phyloP scores from a whole-genome alignment of 2,888 invertebrate species.

The Oscheius sp. region DNA sequence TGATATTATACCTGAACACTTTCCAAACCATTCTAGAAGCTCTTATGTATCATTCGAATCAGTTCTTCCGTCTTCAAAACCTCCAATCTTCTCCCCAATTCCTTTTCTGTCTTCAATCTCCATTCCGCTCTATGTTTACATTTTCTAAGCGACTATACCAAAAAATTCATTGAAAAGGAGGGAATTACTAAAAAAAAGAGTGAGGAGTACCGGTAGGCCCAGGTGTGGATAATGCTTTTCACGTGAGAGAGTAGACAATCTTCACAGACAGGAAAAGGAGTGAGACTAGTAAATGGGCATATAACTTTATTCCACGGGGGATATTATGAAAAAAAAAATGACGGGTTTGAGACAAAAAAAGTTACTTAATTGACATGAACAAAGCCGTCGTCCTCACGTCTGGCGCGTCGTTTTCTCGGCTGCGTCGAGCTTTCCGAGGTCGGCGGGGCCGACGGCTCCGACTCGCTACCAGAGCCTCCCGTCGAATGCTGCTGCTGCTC shows the following conservation, averaged over 20 bases:
- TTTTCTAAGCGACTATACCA: not conserved
- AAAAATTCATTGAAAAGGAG: slow-evolving; percentile 5
- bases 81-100: too few relatives aligned
- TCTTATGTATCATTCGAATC: too few relatives aligned
- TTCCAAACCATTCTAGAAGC: too few relatives aligned
- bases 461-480: slow-evolving; percentile 11
- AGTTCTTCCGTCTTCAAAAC: too few relatives aligned
- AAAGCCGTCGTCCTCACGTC: slow-evolving; percentile 30
- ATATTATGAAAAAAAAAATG: slow-evolving; percentile 21
- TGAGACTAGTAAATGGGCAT: slow-evolving; percentile 9
- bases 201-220: slow-evolving; percentile 23
- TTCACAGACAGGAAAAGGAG: slow-evolving; percentile 7
- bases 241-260: not conserved
- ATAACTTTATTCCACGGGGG: too few relatives aligned
- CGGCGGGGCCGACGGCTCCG: slow-evolving; percentile 24
- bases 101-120: too few relatives aligned
- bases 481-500: not conserved
- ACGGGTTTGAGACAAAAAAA: not conserved
- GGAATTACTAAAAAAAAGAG: not conserved
- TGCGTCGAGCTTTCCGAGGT: slow-evolving; percentile 15
- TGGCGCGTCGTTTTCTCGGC: slow-evolving; percentile 27
- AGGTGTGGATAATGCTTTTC: not conserved
- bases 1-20: too few relatives aligned
- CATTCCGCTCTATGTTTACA: too few relatives aligned
- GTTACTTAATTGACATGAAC: slow-evolving; percentile 23